Evolutionary conservation across 37 sponge, comb jelly and placozoan species (phyloP).

Genomic region (Mnemiopsis leidyi): DNA sequence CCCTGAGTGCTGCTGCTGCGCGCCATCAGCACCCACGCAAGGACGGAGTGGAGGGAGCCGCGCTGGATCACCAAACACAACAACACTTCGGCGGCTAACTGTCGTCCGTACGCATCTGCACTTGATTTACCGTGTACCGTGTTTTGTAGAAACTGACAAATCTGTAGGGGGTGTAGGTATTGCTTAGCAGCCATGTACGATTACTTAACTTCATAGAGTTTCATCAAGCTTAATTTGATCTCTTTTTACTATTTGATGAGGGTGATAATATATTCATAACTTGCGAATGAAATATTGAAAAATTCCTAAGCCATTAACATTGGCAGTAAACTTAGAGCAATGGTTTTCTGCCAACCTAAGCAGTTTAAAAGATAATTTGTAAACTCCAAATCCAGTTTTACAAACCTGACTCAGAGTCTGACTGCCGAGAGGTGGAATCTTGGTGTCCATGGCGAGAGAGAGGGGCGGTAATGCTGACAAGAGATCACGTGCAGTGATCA

Average conservation of each 20-base stretch:
- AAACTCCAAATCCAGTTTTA: too few species aligned
- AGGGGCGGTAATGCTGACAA: conserved; percentile 52
- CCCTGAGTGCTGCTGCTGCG: conserved; percentile 39
- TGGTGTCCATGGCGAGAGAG: conserved; percentile 34
- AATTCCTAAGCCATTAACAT: too few species aligned
- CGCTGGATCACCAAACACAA: conserved; percentile 71
- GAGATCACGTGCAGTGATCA: conserved; percentile 55
- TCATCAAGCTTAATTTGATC: too few species aligned
- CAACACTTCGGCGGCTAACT: conserved; percentile 73
- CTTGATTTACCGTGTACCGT: conserved; percentile 52
- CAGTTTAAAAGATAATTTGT: too few species aligned
- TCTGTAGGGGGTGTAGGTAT: conserved; percentile 65
- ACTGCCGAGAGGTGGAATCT: conserved; percentile 59
- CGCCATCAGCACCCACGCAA: conserved; percentile 71
- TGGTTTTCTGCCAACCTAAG: too few species aligned
- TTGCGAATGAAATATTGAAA: too few species aligned
- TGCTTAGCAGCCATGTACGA: too few species aligned
- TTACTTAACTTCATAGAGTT: too few species aligned
- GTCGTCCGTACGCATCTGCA: conserved; percentile 69
- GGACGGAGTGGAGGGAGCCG: conserved; percentile 68
- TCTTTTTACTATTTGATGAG: too few species aligned
- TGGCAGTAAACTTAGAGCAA: too few species aligned
- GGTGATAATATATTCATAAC: too few species aligned
- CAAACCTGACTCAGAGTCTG: conserved; percentile 26
- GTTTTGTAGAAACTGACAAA: conserved; percentile 71